Base-by-base conservation (phyloP, 2,113 vertebrate genomes). In the Asarcornis scutulata region DNA sequence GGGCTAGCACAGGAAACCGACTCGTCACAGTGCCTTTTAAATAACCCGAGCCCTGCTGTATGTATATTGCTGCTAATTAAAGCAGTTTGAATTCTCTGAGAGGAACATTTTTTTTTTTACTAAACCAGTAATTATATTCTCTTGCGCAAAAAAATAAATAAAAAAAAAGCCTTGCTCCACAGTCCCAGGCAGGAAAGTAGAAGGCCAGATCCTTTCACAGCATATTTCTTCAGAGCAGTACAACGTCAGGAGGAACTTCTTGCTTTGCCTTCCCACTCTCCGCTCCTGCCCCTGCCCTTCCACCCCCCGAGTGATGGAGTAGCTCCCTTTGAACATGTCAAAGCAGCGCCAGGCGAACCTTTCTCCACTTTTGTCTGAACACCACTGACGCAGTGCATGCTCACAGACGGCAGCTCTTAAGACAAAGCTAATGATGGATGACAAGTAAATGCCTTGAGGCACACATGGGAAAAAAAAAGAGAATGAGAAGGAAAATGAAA, bases 371-470 rank as follows among this genome's bases (percentile, higher is more conserved):
- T 52, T 92, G 91, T 80, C 88, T 96, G 95, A 91, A 20, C 94
- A 75, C 60, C 1, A 4, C 92, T 97, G 96, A 96, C 2, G 67
- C 91, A 85, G 94, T 86, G 87, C 89, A 17, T 82, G 93, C 93
- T 90, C 84, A 84, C 92, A 91, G 95, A 81, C 38, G 4, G 88
- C 91, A 75, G 84, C 72, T 90, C 89, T 95, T 97, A 95, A 94
- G 90, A 93, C 93, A 95, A 81, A 96, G 85, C 76, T 95, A 97
- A 97, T 96, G 95, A 96, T 88, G 86, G 96, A 95, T 95, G 93
- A 96, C 93, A 96, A 95, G 88, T 87, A 93, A 96, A 94, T 94
- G 96, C 97, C 89, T 96, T 56, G 42, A 96, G 92, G 96, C 89
- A 2, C 77, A 86, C 62, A 79, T 8, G 34, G 50, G 1, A 71